These are phyloP conservation scores for Indicator indicator DNA, from an alignment of 2,113 vertebrate genomes.

Conservation along the genomic window DNA sequence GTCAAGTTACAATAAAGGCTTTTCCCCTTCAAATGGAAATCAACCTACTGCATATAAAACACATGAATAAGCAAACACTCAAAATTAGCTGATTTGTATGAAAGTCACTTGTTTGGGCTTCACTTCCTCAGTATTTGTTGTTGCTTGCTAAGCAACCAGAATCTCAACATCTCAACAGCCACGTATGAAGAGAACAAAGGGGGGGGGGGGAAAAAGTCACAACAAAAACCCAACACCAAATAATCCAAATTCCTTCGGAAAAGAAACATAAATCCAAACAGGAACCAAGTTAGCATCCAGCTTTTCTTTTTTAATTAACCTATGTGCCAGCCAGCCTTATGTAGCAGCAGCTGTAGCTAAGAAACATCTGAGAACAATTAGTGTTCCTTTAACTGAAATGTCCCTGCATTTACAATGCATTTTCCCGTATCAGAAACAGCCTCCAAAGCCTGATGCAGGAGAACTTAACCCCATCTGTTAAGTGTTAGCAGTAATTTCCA, in stretches of 20 bases:
- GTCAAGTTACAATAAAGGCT: background rate
- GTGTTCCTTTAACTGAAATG: background rate
- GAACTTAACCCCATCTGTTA: slow-evolving; percentile 43
- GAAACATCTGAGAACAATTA: slow-evolving; percentile 14
- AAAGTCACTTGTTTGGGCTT: background rate
- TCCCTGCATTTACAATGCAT: slow-evolving; percentile 2
- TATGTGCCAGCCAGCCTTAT: background rate
- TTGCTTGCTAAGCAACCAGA: slow-evolving; percentile 42
- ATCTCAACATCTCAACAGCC: slow-evolving; percentile 14
- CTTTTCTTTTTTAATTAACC: slow-evolving; percentile 20
- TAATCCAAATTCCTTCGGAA: slow-evolving; percentile 6
- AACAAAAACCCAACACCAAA: background rate
- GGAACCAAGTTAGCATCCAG: background rate
- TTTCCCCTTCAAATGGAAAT: background rate
- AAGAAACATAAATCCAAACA: slow-evolving; percentile 3
- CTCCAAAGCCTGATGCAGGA: background rate
- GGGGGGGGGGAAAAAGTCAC: background rate
- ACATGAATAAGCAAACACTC: background rate
- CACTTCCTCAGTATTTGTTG: slow-evolving; percentile 12
- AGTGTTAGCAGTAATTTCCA: background rate
- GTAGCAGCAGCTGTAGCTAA: background rate
- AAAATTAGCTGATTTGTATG: background rate
- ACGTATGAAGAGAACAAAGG: background rate
- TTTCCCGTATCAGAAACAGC: background rate
- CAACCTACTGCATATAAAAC: background rate